A percentile compares a stretch with the other conserved stretches of the same genome.
phyloP scores from a whole-genome alignment of 2,797 vertebrate genomes.

The Muscicapa comitata region DNA sequence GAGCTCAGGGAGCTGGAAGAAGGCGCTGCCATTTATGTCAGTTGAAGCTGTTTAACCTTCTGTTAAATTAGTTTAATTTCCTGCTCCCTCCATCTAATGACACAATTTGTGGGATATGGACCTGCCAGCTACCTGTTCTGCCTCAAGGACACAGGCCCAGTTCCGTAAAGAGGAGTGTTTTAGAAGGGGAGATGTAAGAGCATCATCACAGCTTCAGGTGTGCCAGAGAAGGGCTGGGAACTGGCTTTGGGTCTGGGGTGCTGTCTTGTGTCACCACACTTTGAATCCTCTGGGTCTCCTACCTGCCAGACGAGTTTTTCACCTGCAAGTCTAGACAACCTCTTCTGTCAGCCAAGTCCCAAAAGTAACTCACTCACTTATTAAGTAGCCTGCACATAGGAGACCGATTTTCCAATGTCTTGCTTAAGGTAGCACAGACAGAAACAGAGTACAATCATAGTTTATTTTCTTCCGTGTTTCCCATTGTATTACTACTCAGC shows the following conservation, averaged over 20 bases:
- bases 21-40: not conserved
- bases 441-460: not conserved
- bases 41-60: not conserved
- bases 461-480: not conserved
- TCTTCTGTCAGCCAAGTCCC: not conserved
- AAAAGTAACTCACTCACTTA: not conserved
- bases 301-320: rapidly evolving
- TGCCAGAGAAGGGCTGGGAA: not conserved
- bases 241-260: not conserved
- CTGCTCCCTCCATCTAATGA: not conserved
- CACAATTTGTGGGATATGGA: not conserved
- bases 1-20: not conserved
- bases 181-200: not conserved
- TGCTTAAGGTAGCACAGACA: not conserved
- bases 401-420: not conserved
- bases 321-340: not conserved
- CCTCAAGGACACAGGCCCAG: not conserved
- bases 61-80: not conserved
- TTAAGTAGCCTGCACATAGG: not conserved
- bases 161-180: not conserved
- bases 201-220: not conserved
- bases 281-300: not conserved
- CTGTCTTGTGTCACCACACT: not conserved
- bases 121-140: not conserved
- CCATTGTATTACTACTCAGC: not conserved